Conservation (phyloP, 2,113 vertebrate genomes). For the Saguinus imperator region DNA sequence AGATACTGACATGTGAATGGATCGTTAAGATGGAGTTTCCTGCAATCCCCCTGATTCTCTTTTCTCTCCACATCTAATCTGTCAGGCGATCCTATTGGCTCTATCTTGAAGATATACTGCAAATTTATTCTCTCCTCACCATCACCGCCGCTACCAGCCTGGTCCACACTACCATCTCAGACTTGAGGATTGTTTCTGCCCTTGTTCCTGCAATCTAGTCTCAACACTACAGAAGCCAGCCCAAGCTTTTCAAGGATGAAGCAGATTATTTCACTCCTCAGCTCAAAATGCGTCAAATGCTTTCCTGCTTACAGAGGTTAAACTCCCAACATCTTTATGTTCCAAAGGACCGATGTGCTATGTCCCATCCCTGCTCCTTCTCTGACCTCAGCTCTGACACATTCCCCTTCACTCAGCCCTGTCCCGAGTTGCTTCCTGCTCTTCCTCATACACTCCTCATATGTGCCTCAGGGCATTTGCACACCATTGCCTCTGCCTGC, state of each 20-base stretch:
- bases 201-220: neutral
- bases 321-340: neutral
- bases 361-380: neutral
- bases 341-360: neutral
- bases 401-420: neutral
- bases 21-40: neutral
- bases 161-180: neutral
- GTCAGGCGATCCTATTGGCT: neutral
- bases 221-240: neutral
- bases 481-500: neutral
- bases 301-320: neutral
- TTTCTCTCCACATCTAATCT: neutral
- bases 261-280: neutral
- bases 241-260: neutral
- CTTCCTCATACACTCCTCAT: neutral
- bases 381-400: neutral
- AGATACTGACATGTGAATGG: neutral
- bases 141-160: neutral
- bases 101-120: neutral
- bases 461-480: neutral
- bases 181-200: neutral
- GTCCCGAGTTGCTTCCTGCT: neutral
- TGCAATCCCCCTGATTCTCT: neutral
- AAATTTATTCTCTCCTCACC: neutral
- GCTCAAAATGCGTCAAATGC: neutral